Percentiles rank a stretch among this genome's conserved stretches.
Evolutionary conservation across 2,113 vertebrate species (phyloP).

Genomic region (Alexandromys fortis): DNA sequence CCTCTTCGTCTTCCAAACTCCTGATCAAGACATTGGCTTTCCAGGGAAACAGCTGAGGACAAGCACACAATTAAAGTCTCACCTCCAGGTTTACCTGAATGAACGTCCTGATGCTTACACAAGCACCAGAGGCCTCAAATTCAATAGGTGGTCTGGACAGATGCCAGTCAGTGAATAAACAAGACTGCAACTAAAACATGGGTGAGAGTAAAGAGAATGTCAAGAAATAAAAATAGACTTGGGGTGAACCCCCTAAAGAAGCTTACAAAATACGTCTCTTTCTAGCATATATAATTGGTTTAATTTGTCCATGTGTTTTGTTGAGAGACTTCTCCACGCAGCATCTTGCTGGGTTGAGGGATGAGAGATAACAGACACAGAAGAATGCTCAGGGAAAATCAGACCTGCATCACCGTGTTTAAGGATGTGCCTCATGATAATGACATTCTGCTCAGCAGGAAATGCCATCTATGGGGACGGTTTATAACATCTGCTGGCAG

Average conservation of each 20-base stretch:
- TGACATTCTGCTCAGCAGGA: conserved; percentile 56
- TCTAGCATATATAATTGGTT: not conserved
- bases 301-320: conserved; percentile 50
- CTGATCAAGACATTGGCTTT: not conserved
- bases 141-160: not conserved
- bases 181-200: not conserved
- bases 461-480: conserved; percentile 16
- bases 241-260: not conserved
- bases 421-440: conserved; percentile 37
- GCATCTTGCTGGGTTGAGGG: not conserved
- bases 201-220: not conserved
- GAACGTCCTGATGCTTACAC: not conserved
- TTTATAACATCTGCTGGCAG: conserved; percentile 60
- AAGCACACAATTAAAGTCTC: not conserved
- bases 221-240: conserved; percentile 13
- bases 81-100: not conserved
- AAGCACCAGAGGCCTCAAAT: not conserved
- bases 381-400: not conserved
- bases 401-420: not conserved
- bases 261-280: conserved; percentile 27
- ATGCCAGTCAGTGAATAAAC: not conserved
- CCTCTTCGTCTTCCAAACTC: not conserved
- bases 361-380: conserved; percentile 39
- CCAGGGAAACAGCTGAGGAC: not conserved
- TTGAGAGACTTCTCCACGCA: conserved; percentile 14